Base-by-base conservation (phyloP, 2,113 vertebrate genomes). In the Lycaon pictus region DNA sequence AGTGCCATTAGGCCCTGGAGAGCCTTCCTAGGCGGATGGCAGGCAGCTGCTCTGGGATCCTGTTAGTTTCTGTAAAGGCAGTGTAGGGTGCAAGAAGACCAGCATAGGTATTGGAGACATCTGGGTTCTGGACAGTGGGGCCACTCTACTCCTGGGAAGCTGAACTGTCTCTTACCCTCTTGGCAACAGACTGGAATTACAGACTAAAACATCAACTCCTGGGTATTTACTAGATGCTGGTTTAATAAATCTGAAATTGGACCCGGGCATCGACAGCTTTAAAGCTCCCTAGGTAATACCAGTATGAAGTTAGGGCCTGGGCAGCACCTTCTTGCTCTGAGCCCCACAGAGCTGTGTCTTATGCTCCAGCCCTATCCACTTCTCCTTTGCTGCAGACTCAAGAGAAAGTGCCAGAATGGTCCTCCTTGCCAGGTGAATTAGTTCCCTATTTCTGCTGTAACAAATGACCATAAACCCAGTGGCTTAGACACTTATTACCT, bases 81-180 rank as follows among this genome's bases (percentile, higher is more conserved):
- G 0, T 32, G 8, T 16, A 25, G n/a, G 35, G 35, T 11, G 6
- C 0, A 22, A 32, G 35, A 29, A 48, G 35, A 3, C 2, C 0
- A 5, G 48, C 32, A 53, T 1, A 0, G n/a, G 20, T 23, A 56
- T 0, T 11, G 22, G 72, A 37, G 55, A 35, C 32, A 27, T 5
- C 55, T 9, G 5, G 0, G 37, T 63, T 58, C 60, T 5, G 20
- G n/a, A 8, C 1, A 79, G 37, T 0, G 10, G 17, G 2, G 20
- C n/a, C 25, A 23, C 48, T 27, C 22, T 7, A 16, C 4, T 5
- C 74, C 25, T 19, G 25, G 77, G 74, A 71, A 48, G 19, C 20
- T 23, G 20, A 32, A 74, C 67, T 37, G 3, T 37, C 10, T 23
- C 11, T 32, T 43, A 67, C 53, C 0, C 17, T 37, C 67, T 43